A percentile compares a stretch with the other conserved stretches of the same genome.
These are phyloP conservation scores for Clistopyga incitator DNA, from an alignment of 2,888 invertebrate genomes.

Conservation along the genomic window DNA sequence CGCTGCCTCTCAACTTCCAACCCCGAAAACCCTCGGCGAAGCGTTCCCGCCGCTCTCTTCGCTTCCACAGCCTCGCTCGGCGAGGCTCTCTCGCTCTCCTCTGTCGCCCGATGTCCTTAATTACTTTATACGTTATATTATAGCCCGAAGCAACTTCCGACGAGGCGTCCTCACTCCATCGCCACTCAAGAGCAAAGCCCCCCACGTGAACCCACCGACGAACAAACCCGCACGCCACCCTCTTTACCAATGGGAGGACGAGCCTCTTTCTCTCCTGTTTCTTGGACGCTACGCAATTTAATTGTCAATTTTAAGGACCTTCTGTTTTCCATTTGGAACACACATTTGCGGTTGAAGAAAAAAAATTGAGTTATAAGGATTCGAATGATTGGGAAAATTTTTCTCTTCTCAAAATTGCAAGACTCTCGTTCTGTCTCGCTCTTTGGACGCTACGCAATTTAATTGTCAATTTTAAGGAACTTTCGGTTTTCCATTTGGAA, in stretches of 20 bases:
- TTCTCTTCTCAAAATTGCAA: background rate
- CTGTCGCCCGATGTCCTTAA: constrained; percentile 84
- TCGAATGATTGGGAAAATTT: background rate
- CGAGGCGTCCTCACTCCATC: constrained; percentile 75
- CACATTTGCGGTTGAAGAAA: background rate
- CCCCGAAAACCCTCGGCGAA: constrained; percentile 63
- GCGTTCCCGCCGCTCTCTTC: constrained; percentile 36
- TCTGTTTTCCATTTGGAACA: background rate
- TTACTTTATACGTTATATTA: constrained; percentile 84
- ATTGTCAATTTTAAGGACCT: constrained; percentile 18
- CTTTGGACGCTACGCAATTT: constrained; percentile 18
- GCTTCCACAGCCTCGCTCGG: constrained; percentile 13
- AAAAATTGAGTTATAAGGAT: background rate
- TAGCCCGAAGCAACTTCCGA: constrained; percentile 80
- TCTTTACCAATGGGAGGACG: constrained; percentile 33
- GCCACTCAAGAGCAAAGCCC: constrained; percentile 63
- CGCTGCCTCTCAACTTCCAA: constrained; percentile 49
- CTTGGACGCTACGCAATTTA: constrained; percentile 42
- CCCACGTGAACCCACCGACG: constrained; percentile 32
- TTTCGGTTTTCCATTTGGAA: background rate
- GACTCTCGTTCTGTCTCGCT: background rate
- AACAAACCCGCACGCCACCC: constrained; percentile 30
- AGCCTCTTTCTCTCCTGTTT: constrained; percentile 53
- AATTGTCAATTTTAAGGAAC: constrained; percentile 14
- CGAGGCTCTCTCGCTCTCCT: constrained; percentile 53